A percentile compares a stretch with the other conserved stretches of the same genome.
phyloP scores from a whole-genome alignment of 92 coral and sea anemone genomes.

The Epizoanthus stellaris region DNA sequence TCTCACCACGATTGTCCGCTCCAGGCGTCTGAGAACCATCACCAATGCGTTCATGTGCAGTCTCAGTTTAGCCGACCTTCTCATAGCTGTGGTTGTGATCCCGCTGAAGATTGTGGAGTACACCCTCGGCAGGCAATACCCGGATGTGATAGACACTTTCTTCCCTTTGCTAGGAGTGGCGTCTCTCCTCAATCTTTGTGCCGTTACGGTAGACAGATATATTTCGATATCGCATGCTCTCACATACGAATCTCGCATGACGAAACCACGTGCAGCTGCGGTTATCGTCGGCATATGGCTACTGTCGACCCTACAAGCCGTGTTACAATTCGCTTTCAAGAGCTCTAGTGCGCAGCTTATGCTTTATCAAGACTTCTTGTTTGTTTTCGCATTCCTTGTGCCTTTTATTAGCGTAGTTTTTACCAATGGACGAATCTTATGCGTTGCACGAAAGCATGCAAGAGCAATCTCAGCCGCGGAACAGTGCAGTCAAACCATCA shows the following conservation, averaged over 20 bases:
- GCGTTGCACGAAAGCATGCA: slow-evolving; percentile 88
- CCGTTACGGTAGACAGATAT: slow-evolving; percentile 93
- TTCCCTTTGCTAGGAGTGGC: slow-evolving; percentile 90
- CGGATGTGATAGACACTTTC: slow-evolving; percentile 63
- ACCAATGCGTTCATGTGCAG: slow-evolving; percentile 89
- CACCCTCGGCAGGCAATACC: slow-evolving; percentile 14
- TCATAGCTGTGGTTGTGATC: slow-evolving; percentile 75
- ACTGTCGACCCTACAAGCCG: slow-evolving; percentile 74
- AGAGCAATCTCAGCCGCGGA: slow-evolving; percentile 71
- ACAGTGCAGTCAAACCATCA: slow-evolving; percentile 28
- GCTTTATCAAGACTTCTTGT: slow-evolving; percentile 77
- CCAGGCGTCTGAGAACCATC: slow-evolving; percentile 78
- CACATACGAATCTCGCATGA: slow-evolving; percentile 74
- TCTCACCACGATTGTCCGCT: slow-evolving; percentile 71
- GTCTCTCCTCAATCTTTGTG: slow-evolving; percentile 87
- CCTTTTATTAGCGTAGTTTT: slow-evolving; percentile 78
- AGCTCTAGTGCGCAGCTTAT: background rate
- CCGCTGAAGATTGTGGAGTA: slow-evolving; percentile 74
- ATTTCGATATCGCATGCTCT: slow-evolving; percentile 80
- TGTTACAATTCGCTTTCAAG: slow-evolving; percentile 60
- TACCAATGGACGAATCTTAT: slow-evolving; percentile 72
- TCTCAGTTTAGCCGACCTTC: slow-evolving; percentile 82
- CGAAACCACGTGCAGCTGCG: slow-evolving; percentile 58
- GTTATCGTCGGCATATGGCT: slow-evolving; percentile 79
- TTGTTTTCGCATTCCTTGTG: slow-evolving; percentile 72